These are phyloP conservation scores for Clusia tigrina DNA, from an alignment of 2,888 invertebrate genomes.

Conservation along the genomic window DNA sequence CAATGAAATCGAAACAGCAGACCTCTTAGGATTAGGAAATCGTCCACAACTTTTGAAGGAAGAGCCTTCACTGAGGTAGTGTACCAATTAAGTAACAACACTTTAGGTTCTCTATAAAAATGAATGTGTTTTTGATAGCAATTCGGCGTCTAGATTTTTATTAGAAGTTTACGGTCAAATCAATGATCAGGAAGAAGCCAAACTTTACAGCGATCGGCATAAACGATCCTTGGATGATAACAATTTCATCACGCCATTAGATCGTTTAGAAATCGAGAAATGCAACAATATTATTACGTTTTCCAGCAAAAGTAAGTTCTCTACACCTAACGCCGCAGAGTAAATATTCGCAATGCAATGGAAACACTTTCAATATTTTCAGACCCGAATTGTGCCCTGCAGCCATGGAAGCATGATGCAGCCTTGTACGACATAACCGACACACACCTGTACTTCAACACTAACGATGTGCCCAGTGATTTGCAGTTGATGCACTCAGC, in stretches of 20 bases:
- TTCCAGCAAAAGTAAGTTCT: constrained; percentile 77
- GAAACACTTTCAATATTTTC: background rate
- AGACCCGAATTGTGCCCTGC: constrained; percentile 22
- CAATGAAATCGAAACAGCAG: background rate
- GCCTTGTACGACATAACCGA: constrained; percentile 18
- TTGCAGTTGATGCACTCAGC: constrained; percentile 83
- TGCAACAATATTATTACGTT: constrained; percentile 95
- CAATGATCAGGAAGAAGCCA: constrained; percentile 61
- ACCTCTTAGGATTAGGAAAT: background rate
- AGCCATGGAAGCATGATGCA: background rate
- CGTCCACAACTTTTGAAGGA: background rate
- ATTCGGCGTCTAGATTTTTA: constrained; percentile 78
- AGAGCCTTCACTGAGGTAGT: background rate
- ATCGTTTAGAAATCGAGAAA: constrained; percentile 82
- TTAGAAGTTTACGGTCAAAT: constrained; percentile 86
- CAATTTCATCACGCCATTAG: constrained; percentile 74
- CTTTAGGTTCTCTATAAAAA: no score
- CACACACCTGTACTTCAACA: constrained; percentile 81
- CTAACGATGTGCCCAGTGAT: constrained; percentile 82
- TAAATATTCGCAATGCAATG: background rate
- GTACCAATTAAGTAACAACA: no score
- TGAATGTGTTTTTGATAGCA: constrained; percentile 51
- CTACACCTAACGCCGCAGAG: background rate
- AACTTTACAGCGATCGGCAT: constrained; percentile 45
- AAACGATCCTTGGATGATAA: constrained; percentile 47